phyloP scores from a whole-genome alignment of 2,797 vertebrate genomes.

The Molothrus aeneus region DNA sequence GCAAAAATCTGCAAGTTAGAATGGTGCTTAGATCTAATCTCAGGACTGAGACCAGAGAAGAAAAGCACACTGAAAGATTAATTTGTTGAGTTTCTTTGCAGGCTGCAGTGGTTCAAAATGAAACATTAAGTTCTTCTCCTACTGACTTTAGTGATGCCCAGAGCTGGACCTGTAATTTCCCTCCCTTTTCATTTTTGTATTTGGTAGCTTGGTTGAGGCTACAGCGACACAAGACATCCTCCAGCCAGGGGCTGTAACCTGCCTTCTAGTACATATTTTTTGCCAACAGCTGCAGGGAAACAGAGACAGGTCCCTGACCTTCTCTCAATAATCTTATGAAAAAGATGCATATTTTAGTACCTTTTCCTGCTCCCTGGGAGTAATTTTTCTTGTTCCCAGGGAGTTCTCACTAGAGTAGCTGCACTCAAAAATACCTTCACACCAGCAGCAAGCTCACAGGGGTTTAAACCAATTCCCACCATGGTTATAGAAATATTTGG shows the following conservation, averaged over 20 bases:
- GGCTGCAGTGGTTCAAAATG: not conserved
- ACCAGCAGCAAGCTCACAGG: not conserved
- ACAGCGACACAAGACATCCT: not conserved
- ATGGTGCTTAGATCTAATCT: not conserved
- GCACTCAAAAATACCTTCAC: not conserved
- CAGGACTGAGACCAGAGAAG: not conserved
- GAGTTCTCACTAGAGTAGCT: not conserved
- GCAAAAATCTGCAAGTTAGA: not conserved
- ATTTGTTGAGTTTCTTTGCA: not conserved
- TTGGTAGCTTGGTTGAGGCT: not conserved
- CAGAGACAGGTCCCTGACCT: not conserved
- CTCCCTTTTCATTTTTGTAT: not conserved
- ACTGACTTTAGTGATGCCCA: not conserved
- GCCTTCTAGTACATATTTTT: not conserved
- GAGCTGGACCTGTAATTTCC: not conserved
- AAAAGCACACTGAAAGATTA: not conserved
- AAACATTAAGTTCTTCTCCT: not conserved
- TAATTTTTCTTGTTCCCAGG: not conserved
- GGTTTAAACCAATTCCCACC: not conserved
- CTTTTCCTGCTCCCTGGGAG: not conserved
- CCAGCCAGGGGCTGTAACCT: not conserved
- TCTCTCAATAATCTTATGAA: not conserved
- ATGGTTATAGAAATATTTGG: not conserved
- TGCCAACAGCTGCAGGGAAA: not conserved
- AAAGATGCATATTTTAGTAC: not conserved